Percentiles rank a stretch among this genome's conserved stretches.
phyloP scores from a whole-genome alignment of 2,113 vertebrate species.

The Enhydra lutris region DNA sequence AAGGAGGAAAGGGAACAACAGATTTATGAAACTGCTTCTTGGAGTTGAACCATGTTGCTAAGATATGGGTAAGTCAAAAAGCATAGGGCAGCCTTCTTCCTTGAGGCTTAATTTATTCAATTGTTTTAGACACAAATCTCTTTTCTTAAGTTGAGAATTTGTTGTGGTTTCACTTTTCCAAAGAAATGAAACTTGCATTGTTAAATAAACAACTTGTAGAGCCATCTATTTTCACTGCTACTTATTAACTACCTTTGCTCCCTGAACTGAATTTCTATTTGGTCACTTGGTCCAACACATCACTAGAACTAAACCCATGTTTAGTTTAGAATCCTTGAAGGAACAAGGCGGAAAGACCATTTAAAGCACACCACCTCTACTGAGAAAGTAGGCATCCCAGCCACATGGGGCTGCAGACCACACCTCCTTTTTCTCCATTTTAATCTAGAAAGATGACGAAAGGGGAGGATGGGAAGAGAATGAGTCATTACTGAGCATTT shows the following conservation, averaged over 20 bases:
- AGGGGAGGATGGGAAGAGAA: neutral
- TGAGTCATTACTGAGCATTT: neutral
- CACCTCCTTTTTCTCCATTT: neutral
- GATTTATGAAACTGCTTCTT: neutral
- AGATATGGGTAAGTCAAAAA: neutral
- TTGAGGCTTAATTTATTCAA: constrained; percentile 23
- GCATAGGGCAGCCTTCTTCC: neutral
- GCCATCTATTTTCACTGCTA: neutral
- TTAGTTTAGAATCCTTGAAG: neutral
- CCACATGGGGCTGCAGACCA: neutral
- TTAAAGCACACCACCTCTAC: neutral
- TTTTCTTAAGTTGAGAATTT: constrained; percentile 50
- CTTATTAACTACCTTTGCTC: neutral
- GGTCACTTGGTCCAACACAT: neutral
- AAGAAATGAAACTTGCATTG: constrained; percentile 55
- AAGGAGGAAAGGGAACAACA: neutral
- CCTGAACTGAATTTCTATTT: neutral
- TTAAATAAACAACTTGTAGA: constrained; percentile 57
- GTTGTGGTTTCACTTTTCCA: neutral
- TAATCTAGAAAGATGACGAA: neutral
- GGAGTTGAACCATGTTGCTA: neutral
- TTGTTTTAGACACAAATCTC: constrained; percentile 38
- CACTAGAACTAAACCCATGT: neutral
- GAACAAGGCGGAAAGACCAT: neutral
- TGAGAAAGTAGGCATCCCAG: neutral